These are phyloP conservation scores for Blastobasis lacticolella DNA, from an alignment of 2,888 invertebrate species.

Conservation along the genomic window DNA sequence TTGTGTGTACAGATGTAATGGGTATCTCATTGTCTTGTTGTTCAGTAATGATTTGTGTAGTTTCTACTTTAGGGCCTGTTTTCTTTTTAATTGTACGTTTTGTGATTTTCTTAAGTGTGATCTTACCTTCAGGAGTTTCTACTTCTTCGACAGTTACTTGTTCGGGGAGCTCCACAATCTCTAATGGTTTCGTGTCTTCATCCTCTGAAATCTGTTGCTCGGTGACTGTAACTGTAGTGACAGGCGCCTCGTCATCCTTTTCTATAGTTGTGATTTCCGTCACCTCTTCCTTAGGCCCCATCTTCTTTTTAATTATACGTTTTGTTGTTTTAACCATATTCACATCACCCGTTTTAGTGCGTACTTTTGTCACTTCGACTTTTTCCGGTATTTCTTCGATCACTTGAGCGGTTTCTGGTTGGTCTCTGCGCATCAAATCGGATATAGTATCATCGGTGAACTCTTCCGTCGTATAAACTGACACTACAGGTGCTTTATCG, in stretches of 20 bases:
- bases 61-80: slow-evolving; percentile 26
- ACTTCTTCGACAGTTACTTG: slow-evolving; percentile 24
- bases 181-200: slow-evolving; percentile 4
- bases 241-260: slow-evolving; percentile 21
- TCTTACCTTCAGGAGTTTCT: slow-evolving; percentile 13
- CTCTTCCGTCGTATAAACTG: slow-evolving; percentile 19
- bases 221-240: slow-evolving; percentile 13
- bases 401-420: slow-evolving; percentile 21
- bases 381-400: slow-evolving; percentile 19
- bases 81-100: slow-evolving; percentile 26
- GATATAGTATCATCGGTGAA: slow-evolving; percentile 19
- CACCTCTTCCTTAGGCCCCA: slow-evolving; percentile 27
- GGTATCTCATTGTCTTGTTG: slow-evolving; percentile 15
- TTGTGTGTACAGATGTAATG: slow-evolving; percentile 20
- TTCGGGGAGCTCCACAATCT: slow-evolving; percentile 37
- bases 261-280: slow-evolving; percentile 18
- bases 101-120: slow-evolving; percentile 13
- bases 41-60: slow-evolving; percentile 19
- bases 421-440: slow-evolving; percentile 16
- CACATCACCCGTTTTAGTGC: slow-evolving; percentile 16
- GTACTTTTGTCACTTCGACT: slow-evolving; percentile 5
- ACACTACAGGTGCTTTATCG: slow-evolving; percentile 20
- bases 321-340: slow-evolving; percentile 33
- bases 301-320: slow-evolving; percentile 31
- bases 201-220: slow-evolving; percentile 11